phyloP scores from a whole-genome alignment of 2,888 invertebrate genomes.

The Cremastinae sp. region DNA sequence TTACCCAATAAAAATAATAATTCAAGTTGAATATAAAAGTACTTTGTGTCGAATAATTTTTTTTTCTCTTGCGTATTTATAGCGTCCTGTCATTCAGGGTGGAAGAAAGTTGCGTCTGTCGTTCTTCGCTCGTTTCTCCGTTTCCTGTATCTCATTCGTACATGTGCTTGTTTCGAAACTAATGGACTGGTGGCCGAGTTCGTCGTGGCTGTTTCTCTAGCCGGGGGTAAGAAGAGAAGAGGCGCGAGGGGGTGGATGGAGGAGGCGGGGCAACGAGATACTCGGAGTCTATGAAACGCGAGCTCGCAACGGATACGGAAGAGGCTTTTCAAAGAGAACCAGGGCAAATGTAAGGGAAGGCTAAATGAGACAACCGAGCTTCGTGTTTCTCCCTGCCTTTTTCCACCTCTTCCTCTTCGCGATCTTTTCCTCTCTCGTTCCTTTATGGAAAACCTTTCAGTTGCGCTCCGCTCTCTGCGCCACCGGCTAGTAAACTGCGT shows the following conservation, averaged over 20 bases:
- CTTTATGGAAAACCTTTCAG: slow-evolving; percentile 52
- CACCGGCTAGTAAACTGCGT: slow-evolving; percentile 36
- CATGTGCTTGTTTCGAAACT: slow-evolving; percentile 58
- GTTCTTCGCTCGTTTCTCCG: slow-evolving; percentile 44
- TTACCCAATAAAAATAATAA: too few species aligned
- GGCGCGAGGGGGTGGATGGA: too few species aligned
- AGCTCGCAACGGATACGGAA: slow-evolving; percentile 35
- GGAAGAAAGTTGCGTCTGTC: neutral
- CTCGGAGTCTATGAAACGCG: slow-evolving; percentile 40
- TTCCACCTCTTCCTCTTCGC: slow-evolving; percentile 1
- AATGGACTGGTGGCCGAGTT: slow-evolving; percentile 62
- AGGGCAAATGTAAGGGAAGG: slow-evolving; percentile 54
- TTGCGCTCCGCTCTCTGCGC: slow-evolving; percentile 29
- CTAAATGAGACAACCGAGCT: slow-evolving; percentile 57
- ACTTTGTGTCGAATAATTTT: too few species aligned
- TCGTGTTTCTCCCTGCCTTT: slow-evolving; percentile 20
- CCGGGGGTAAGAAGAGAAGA: slow-evolving; percentile 13
- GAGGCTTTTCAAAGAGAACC: slow-evolving; percentile 59
- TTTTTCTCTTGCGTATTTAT: neutral
- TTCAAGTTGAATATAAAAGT: too few species aligned
- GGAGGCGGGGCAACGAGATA: slow-evolving; percentile 33
- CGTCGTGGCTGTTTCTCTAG: slow-evolving; percentile 51
- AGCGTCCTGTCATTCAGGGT: neutral
- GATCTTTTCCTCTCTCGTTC: slow-evolving; percentile 1
- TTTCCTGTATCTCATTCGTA: slow-evolving; percentile 23